Percentiles rank a stretch among this genome's conserved stretches.
Evolutionary conservation across 1,140 invertebrate genomes (phyloP).

Genomic region (Bathynomus jamesi): DNA sequence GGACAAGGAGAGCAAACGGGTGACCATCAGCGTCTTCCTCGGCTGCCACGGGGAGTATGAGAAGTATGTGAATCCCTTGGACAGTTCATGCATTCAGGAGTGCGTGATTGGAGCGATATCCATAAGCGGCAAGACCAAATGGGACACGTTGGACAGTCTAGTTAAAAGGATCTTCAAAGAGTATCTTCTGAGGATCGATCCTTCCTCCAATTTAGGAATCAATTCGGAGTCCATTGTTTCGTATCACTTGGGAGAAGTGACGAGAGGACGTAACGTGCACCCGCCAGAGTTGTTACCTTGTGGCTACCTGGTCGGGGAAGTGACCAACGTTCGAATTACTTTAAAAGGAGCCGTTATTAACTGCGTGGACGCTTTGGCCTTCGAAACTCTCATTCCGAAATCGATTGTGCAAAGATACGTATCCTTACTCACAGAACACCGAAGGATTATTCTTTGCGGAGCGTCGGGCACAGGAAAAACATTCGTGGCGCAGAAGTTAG

Average conservation of each 20-base stretch:
- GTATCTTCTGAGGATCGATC: slow-evolving; percentile 86
- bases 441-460: slow-evolving; percentile 88
- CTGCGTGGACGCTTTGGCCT: slow-evolving; percentile 87
- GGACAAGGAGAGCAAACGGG: slow-evolving; percentile 74
- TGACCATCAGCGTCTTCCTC: slow-evolving; percentile 71
- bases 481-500: slow-evolving; percentile 88
- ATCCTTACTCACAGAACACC: slow-evolving; percentile 78
- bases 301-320: slow-evolving; percentile 83
- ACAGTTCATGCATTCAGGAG: slow-evolving; percentile 37
- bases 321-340: slow-evolving; percentile 50
- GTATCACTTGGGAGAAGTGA: slow-evolving; percentile 84
- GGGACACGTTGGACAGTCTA: slow-evolving; percentile 86
- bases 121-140: slow-evolving; percentile 85
- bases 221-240: slow-evolving; percentile 79
- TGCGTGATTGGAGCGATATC: slow-evolving; percentile 75
- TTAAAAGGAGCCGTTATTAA: slow-evolving; percentile 68
- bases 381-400: slow-evolving; percentile 93
- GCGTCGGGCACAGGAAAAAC: slow-evolving; percentile 96
- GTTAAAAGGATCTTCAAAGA: slow-evolving; percentile 89
- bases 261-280: slow-evolving; percentile 54
- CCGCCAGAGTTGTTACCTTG: slow-evolving; percentile 80
- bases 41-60: slow-evolving; percentile 45
- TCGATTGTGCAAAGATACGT: slow-evolving; percentile 89
- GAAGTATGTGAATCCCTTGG: slow-evolving; percentile 28
- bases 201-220: slow-evolving; percentile 80